Conservation (phyloP, 2,113 vertebrate species). For the Ciconia boyciana region DNA sequence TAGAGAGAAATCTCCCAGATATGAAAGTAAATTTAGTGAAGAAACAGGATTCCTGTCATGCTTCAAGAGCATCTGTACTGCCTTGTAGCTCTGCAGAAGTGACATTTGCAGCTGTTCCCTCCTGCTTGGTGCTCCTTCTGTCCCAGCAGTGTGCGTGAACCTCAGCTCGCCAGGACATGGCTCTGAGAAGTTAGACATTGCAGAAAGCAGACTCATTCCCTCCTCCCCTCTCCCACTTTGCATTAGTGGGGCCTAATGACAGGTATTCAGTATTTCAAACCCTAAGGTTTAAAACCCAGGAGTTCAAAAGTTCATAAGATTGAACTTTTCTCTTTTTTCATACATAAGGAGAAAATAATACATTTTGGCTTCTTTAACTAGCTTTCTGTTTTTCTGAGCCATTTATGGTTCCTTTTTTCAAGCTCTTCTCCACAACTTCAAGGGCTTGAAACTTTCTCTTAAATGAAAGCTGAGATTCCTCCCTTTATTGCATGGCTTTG, state of each 20-base stretch:
- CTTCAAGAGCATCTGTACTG: not conserved
- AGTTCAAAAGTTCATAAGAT: constrained; percentile 43
- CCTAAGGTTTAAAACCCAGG: not conserved
- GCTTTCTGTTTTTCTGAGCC: constrained; percentile 47
- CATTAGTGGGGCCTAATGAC: not conserved
- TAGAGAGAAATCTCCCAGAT: not conserved
- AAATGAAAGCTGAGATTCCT: constrained; percentile 58
- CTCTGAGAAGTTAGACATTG: not conserved
- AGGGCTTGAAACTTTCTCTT: constrained; percentile 41
- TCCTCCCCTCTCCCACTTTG: not conserved
- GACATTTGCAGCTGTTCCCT: not conserved
- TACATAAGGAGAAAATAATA: constrained; percentile 48
- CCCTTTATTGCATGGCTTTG: constrained; percentile 54
- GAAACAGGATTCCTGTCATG: not conserved
- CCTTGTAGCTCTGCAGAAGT: not conserved
- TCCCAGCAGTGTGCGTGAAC: not conserved
- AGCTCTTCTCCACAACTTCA: constrained; percentile 13
- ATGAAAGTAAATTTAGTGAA: not conserved
- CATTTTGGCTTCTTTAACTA: constrained; percentile 41
- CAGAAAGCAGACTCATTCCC: not conserved
- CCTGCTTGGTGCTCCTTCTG: not conserved
- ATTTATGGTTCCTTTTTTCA: constrained; percentile 30
- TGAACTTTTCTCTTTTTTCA: constrained; percentile 35
- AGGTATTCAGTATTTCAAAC: constrained; percentile 33
- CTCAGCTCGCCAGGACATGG: not conserved